These are phyloP conservation scores for Aproaerema taeniolella DNA, from an alignment of 2,888 invertebrate species.

Conservation along the genomic window DNA sequence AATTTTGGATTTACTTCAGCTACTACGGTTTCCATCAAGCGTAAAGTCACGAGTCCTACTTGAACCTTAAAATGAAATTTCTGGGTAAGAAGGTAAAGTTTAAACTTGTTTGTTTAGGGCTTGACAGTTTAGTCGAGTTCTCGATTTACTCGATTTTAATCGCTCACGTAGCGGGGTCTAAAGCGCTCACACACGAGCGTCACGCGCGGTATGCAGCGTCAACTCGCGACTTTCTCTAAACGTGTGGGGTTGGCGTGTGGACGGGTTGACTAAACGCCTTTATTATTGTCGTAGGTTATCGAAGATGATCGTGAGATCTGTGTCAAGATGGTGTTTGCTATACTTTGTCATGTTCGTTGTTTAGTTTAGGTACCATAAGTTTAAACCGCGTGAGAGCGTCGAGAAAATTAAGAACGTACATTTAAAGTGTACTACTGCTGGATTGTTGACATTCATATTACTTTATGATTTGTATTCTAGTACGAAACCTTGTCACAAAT, in stretches of 20 bases:
- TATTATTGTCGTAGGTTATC: constrained; percentile 49
- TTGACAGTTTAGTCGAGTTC: constrained; percentile 30
- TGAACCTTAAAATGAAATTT: constrained; percentile 29
- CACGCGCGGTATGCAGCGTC: constrained; percentile 36
- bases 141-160: constrained; percentile 48
- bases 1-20: constrained; percentile 37
- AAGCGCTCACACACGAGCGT: constrained; percentile 47
- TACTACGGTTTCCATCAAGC: constrained; percentile 31
- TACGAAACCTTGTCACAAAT: no score
- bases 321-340: neutral
- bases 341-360: neutral
- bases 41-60: constrained; percentile 34
- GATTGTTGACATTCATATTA: no score
- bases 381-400: no score
- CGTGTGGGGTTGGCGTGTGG: constrained; percentile 32
- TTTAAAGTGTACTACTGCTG: no score
- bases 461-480: no score
- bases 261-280: constrained; percentile 32
- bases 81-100: constrained; percentile 26
- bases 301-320: constrained; percentile 24
- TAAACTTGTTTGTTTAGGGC: constrained; percentile 31
- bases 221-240: constrained; percentile 45
- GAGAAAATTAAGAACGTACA: no score
- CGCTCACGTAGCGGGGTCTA: constrained; percentile 48
- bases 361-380: no score